Conservation (phyloP, 2,888 invertebrate genomes). For the Teleogryllus oceanicus region DNA sequence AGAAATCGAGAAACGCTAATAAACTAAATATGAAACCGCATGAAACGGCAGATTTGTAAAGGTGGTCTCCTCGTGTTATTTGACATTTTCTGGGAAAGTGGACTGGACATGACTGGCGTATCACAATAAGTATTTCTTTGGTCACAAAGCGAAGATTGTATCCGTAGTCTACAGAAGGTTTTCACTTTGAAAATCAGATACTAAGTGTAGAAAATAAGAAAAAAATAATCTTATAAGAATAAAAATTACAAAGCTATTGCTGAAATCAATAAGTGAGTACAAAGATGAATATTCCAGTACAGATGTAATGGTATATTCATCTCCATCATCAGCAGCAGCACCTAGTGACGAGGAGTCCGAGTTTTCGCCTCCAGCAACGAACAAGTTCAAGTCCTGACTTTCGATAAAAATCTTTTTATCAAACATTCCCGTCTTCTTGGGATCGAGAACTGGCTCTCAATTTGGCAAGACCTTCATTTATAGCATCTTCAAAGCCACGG, state of each 20-base stretch:
- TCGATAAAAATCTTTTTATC: background rate
- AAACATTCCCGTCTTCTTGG: background rate
- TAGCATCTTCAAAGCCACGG: background rate
- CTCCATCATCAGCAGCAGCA: too few relatives aligned
- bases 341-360: too few relatives aligned
- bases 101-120: background rate
- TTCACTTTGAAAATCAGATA: background rate
- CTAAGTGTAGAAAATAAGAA: background rate
- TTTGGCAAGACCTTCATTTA: background rate
- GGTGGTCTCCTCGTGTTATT: conserved; percentile 25
- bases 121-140: too few relatives aligned
- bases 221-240: background rate
- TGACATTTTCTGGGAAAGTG: background rate
- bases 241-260: background rate
- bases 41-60: conserved; percentile 27
- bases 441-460: background rate
- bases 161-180: background rate
- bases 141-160: conserved; percentile 21
- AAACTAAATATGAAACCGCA: conserved; percentile 22
- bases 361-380: background rate
- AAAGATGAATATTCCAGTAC: too few relatives aligned
- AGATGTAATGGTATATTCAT: too few relatives aligned
- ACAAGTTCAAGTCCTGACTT: background rate
- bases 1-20: conserved; percentile 21
- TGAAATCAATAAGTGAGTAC: background rate